These are phyloP conservation scores for Charina bottae DNA, from an alignment of 2,113 vertebrate species.

Conservation along the genomic window DNA sequence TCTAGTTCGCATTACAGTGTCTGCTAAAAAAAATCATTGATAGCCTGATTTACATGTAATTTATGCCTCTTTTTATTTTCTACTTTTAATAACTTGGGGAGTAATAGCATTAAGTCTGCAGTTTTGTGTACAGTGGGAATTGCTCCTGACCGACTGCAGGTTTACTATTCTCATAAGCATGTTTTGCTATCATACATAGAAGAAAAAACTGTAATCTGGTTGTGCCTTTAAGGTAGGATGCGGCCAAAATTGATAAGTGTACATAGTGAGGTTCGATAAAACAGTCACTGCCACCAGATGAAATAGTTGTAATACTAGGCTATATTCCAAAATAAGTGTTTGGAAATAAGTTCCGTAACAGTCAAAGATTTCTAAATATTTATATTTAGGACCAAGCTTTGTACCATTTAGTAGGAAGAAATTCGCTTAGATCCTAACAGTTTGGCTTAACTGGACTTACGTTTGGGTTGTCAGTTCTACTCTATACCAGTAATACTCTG, in stretches of 20 bases:
- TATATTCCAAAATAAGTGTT: conserved; percentile 4
- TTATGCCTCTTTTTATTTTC: background rate
- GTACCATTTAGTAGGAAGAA: background rate
- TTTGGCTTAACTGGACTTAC: background rate
- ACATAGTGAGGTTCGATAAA: background rate
- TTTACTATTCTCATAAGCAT: background rate
- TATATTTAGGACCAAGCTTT: background rate
- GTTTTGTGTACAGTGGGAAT: background rate
- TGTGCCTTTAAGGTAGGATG: background rate
- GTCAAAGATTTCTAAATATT: conserved; percentile 34
- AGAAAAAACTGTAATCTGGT: background rate
- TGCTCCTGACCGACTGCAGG: background rate
- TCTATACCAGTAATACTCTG: background rate
- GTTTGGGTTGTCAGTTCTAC: background rate
- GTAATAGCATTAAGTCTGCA: background rate
- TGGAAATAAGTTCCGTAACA: conserved; percentile 38
- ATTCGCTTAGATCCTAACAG: background rate
- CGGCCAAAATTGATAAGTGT: background rate
- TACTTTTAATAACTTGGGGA: background rate
- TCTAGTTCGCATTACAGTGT: background rate
- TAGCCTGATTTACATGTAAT: background rate
- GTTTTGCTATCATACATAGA: background rate
- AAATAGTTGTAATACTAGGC: background rate
- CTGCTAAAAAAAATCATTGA: background rate
- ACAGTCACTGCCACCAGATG: background rate